These are phyloP conservation scores for Ptiloglossa arizonensis DNA, from an alignment of 1,140 invertebrate species.

Conservation along the genomic window DNA sequence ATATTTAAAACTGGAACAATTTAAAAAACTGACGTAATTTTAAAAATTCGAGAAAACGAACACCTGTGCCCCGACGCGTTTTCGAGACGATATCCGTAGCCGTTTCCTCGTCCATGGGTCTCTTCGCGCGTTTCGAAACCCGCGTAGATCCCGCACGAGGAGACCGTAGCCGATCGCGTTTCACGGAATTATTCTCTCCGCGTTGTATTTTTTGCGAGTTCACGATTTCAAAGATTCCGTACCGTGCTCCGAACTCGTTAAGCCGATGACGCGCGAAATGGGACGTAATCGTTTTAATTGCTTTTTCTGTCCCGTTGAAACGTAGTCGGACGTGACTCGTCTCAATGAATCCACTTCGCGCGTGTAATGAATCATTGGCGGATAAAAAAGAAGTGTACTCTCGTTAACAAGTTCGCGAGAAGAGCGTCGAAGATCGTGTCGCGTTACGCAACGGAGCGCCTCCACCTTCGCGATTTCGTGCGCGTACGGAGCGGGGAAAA, in stretches of 20 bases:
- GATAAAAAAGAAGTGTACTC: neutral
- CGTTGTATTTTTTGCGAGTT: too few relatives aligned
- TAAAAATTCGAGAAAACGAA: too few relatives aligned
- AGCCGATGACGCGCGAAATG: neutral
- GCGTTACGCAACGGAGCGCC: neutral
- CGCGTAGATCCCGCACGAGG: too few relatives aligned
- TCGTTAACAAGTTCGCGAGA: neutral
- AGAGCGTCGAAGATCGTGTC: neutral
- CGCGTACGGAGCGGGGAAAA: too few relatives aligned
- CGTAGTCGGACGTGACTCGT: neutral
- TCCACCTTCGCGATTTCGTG: conserved; percentile 28
- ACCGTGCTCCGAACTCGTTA: too few relatives aligned
- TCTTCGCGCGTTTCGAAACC: too few relatives aligned
- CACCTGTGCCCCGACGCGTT: too few relatives aligned
- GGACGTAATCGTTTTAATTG: neutral
- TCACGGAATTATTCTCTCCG: neutral
- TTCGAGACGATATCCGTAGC: too few relatives aligned
- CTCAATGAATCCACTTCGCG: conserved; percentile 16
- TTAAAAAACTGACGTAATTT: too few relatives aligned
- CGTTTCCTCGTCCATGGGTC: too few relatives aligned
- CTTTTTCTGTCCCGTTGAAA: neutral
- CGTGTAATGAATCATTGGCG: conserved; percentile 8
- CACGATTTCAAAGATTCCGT: neutral
- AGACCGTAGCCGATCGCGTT: neutral
- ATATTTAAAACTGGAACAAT: too few relatives aligned